Evolutionary conservation across 2,797 vertebrate genomes (phyloP), one percentile per base, ranked within the genome.

Genomic region (Crypturellus tataupa): DNA sequence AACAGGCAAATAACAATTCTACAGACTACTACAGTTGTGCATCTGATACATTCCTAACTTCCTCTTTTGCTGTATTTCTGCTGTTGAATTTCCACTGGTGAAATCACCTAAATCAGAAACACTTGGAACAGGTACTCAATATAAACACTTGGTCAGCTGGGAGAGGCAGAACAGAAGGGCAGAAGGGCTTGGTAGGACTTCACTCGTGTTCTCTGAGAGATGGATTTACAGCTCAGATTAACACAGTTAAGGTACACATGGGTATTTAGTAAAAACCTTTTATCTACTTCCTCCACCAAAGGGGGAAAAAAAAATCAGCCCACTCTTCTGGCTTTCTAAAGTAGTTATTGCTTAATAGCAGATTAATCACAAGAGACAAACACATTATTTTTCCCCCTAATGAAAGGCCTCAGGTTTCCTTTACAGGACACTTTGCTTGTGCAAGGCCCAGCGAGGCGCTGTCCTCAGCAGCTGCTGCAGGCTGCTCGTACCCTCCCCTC

Each of bases 351-450:
- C 10, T 8, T 63, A 75, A 71, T 13, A 51, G 9, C 37, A 58
- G 17, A 13, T 58, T 56, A 44, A 58, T 56, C 17, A 79, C 12
- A 31, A 33, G 8, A 60, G 40, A 53, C 47, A 60, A 59, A 47
- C 8, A 70, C 12, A 9, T 12, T 14, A 4, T 73, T 37, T 40
- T 55, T 64, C 82, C 83, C 70, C 58, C 31, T 75, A 63, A 47
- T 77, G 39, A 56, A 91, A 71, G 89, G 93, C 87, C 64, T 60
- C 49, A 51, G 53, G 47, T 87, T 84, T 90, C 44, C 89, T 77
- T 70, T 76, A 59, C 19, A 70, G 75, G 78, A 86, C 55, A 76
- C 80, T 49, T 49, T 31, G 24, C 6, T 75, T 65, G 64, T 94
- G 23, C 47, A 49, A 25, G 23, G 58, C 60, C 58, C 42, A 87